These are phyloP conservation scores for Achatina immaculata DNA, from an alignment of 1,140 invertebrate species.

Conservation along the genomic window DNA sequence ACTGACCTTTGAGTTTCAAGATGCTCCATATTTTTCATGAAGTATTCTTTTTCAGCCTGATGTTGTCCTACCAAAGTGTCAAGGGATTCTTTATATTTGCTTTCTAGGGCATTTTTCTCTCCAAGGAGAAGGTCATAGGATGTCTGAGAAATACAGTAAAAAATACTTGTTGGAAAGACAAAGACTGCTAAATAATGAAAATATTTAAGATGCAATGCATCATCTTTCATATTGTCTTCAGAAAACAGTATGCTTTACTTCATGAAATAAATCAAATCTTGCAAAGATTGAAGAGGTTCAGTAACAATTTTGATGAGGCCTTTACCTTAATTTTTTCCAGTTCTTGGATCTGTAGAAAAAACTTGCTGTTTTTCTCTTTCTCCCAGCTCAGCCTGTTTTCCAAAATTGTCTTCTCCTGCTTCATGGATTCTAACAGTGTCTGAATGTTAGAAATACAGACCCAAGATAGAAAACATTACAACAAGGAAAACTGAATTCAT, in stretches of 20 bases:
- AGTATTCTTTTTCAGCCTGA: not conserved
- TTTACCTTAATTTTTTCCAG: constrained; percentile 29
- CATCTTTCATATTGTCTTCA: no score
- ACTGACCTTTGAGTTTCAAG: not conserved
- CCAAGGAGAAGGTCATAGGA: constrained; percentile 21
- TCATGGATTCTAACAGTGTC: constrained; percentile 11
- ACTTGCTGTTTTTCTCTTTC: constrained; percentile 4
- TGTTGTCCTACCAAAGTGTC: not conserved
- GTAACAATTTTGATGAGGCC: not conserved
- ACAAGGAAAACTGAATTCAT: no score
- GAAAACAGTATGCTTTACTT: not conserved
- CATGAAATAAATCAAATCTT: not conserved
- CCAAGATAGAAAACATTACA: no score
- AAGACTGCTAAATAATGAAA: no score
- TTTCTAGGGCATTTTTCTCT: constrained; percentile 18
- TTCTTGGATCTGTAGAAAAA: not conserved
- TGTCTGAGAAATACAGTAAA: not conserved
- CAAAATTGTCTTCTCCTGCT: constrained; percentile 12
- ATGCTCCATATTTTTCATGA: not conserved
- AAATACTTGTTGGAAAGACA: no score
- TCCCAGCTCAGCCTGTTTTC: constrained; percentile 20
- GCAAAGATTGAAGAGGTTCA: not conserved
- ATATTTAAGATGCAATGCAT: no score
- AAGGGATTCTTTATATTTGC: not conserved
- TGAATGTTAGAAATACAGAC: not conserved